Evolutionary conservation across 2,888 invertebrate species (phyloP), one percentile per base, ranked within the genome.

Genomic region (Artemia sp.): DNA sequence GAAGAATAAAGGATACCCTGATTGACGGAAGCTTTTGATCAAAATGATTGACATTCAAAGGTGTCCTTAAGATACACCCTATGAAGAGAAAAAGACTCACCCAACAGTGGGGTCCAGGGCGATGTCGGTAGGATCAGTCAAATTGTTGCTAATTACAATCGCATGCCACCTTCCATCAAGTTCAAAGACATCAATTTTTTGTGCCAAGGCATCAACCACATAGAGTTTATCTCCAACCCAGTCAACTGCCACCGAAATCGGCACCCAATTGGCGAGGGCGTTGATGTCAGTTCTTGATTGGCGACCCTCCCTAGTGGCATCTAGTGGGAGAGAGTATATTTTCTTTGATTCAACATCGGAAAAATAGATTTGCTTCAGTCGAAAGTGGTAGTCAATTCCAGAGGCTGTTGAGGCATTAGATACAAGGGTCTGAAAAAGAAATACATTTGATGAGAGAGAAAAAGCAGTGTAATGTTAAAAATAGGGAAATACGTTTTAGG

Each of bases 181-280:
- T 78, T 93, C 92, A 77, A 94, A 91, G 0, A 97, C 88, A 77
- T 95, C 95, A 71, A 98, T 87, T 81, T 92, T 92, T 78, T 93
- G 91, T 0, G 93, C 93, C 38, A 92, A 83, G 24, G 89, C 85
- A 78, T 97, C 96, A 0, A 92, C 92, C 24, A 95, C 90, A 79
- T 96, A 97, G 10, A 98, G 82, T 78, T 95, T 96, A 78, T 93
- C 89, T 0, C 93, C 93, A 66, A 97, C 86, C 93, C 96, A 98
- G 80, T 97, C 97, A 14, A 96, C 89, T 10, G 97, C 95, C 68
- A 97, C 78, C 0, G 92, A 88, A 0, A 90, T 88, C 0, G 93
- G 93, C 0, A 89, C 84, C 92, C 92, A 92, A 0, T 90, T 89
- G 0, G 90, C 90, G 0, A 90, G 86, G 51, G 90, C 80, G 0